Conservation (phyloP, 1,140 invertebrate genomes). For the Pachyrhynchus sulphureomaculatus region DNA sequence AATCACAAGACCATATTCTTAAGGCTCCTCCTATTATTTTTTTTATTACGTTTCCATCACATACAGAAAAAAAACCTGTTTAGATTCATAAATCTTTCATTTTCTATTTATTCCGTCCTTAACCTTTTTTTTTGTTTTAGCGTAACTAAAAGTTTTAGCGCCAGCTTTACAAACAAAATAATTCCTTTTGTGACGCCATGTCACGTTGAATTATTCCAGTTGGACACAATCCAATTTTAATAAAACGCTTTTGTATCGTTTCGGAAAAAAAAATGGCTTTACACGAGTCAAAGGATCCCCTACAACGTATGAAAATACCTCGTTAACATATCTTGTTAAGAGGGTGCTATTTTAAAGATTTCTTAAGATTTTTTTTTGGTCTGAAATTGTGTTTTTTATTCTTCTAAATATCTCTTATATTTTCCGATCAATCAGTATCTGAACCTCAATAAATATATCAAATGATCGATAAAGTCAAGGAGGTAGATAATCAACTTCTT, state of each 20-base stretch:
- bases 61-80: background rate
- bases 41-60: too few relatives aligned
- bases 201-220: slow-evolving; percentile 32
- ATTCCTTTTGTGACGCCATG: slow-evolving; percentile 32
- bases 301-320: slow-evolving; percentile 27
- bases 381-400: too few relatives aligned
- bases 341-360: slow-evolving; percentile 13
- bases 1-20: too few relatives aligned
- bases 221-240: slow-evolving; percentile 33
- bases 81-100: slow-evolving; percentile 4
- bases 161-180: slow-evolving; percentile 29
- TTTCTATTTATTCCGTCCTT: slow-evolving; percentile 19
- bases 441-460: too few relatives aligned
- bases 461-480: too few relatives aligned
- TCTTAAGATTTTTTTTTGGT: too few relatives aligned
- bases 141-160: slow-evolving; percentile 30
- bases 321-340: slow-evolving; percentile 22
- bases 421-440: too few relatives aligned
- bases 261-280: slow-evolving; percentile 22
- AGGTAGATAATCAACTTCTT: too few relatives aligned
- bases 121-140: slow-evolving; percentile 21
- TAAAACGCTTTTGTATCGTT: slow-evolving; percentile 33
- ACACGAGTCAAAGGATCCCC: slow-evolving; percentile 26
- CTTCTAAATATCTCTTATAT: too few relatives aligned
- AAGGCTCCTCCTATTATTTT: too few relatives aligned